These are phyloP conservation scores for Fregetta grallaria DNA, from an alignment of 2,113 vertebrate species.

Conservation along the genomic window DNA sequence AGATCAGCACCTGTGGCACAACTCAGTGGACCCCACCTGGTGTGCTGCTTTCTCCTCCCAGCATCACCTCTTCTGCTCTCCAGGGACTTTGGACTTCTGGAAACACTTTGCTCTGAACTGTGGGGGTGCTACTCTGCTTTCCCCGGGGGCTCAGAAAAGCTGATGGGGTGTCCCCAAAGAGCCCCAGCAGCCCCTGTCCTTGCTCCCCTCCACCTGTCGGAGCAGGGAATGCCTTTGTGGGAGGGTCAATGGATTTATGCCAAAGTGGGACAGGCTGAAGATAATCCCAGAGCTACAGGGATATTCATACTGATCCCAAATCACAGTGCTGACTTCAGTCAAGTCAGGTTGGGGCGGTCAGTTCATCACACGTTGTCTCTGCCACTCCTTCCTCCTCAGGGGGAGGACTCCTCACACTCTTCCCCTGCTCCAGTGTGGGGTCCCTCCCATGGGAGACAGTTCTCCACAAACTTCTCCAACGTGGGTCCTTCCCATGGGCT, in stretches of 20 bases:
- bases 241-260: background rate
- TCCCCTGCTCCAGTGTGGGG: too few species aligned
- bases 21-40: rapidly evolving
- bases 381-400: too few species aligned
- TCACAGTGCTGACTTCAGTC: background rate
- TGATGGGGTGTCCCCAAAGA: background rate
- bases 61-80: rapidly evolving
- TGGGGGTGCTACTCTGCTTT: background rate
- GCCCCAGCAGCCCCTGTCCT: background rate
- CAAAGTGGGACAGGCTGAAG: background rate
- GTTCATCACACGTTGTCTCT: too few species aligned
- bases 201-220: background rate
- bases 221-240: background rate
- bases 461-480: too few species aligned
- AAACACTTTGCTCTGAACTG: background rate
- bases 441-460: too few species aligned
- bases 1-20: background rate
- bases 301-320: background rate
- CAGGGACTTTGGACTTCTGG: background rate
- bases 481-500: too few species aligned
- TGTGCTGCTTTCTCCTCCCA: background rate
- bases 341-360: too few species aligned
- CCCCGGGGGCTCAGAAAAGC: background rate
- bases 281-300: background rate
- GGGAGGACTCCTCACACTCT: too few species aligned